Conservation (phyloP, 1,140 invertebrate species). For the Centruroides sculpturatus region DNA sequence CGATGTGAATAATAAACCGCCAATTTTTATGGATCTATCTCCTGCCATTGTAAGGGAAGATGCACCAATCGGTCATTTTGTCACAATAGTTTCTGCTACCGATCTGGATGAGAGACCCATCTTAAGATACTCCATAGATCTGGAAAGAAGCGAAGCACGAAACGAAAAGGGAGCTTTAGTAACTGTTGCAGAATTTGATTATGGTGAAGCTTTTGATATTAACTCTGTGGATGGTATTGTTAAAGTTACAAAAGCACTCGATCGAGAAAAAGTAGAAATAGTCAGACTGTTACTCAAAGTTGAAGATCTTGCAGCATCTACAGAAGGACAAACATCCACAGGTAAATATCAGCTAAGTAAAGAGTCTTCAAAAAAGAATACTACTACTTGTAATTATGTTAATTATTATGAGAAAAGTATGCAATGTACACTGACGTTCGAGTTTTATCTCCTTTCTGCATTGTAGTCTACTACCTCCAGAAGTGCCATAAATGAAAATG, state of each 20-base stretch:
- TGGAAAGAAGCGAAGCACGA: conserved; percentile 35
- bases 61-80: conserved; percentile 40
- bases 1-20: conserved; percentile 83
- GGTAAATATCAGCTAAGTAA: conserved; percentile 32
- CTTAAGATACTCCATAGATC: conserved; percentile 48
- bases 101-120: conserved; percentile 63
- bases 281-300: conserved; percentile 59
- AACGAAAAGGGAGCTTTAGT: conserved; percentile 49
- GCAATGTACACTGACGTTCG: too few relatives aligned
- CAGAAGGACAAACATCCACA: conserved; percentile 51
- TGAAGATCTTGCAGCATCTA: conserved; percentile 67
- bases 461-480: too few relatives aligned
- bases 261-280: conserved; percentile 67
- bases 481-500: too few relatives aligned
- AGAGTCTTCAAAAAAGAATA: neutral
- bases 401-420: too few relatives aligned
- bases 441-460: too few relatives aligned
- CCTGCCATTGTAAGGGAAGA: conserved; percentile 53
- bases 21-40: conserved; percentile 38
- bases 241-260: conserved; percentile 46
- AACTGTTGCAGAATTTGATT: conserved; percentile 18
- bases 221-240: conserved; percentile 57
- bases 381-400: neutral
- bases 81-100: conserved; percentile 44
- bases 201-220: conserved; percentile 50